phyloP scores from a whole-genome alignment of 1,140 invertebrate species.

The Colletes latitarsis region DNA sequence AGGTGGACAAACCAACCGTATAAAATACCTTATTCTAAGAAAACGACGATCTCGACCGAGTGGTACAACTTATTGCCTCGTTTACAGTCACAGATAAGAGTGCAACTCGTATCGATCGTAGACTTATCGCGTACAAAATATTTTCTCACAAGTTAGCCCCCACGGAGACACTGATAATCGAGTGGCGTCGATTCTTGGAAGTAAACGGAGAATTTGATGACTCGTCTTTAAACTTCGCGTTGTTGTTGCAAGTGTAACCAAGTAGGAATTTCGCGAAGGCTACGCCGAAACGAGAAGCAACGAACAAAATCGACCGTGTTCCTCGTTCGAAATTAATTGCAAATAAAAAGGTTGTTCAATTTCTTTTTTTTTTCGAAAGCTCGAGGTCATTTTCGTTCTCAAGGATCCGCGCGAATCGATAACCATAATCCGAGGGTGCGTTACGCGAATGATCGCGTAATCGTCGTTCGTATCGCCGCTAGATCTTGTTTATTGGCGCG shows the following conservation, averaged over 20 bases:
- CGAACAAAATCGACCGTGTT: no score
- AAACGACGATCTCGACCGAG: neutral
- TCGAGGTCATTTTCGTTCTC: neutral
- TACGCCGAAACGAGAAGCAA: no score
- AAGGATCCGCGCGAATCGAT: conserved; percentile 13
- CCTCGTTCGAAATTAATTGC: no score
- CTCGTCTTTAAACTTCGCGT: neutral
- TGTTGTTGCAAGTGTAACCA: neutral
- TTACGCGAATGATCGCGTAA: conserved; percentile 1
- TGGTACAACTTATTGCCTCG: neutral
- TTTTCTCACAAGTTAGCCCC: neutral
- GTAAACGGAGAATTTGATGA: neutral
- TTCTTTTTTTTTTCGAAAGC: no score
- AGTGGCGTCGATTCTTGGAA: neutral
- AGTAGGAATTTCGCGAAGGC: no score
- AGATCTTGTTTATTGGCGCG: conserved; percentile 47
- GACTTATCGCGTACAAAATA: conserved; percentile 15
- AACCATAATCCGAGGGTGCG: conserved; percentile 13
- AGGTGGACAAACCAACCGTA: neutral
- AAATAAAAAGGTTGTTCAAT: no score
- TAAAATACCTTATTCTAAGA: neutral
- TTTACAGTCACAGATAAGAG: conserved; percentile 4
- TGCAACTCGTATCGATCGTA: conserved; percentile 12
- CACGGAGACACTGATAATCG: neutral
- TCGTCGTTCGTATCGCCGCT: neutral